Percentiles rank a stretch among this genome's conserved stretches.
phyloP scores from a whole-genome alignment of 2,113 vertebrate genomes.

The Caranx ignobilis region DNA sequence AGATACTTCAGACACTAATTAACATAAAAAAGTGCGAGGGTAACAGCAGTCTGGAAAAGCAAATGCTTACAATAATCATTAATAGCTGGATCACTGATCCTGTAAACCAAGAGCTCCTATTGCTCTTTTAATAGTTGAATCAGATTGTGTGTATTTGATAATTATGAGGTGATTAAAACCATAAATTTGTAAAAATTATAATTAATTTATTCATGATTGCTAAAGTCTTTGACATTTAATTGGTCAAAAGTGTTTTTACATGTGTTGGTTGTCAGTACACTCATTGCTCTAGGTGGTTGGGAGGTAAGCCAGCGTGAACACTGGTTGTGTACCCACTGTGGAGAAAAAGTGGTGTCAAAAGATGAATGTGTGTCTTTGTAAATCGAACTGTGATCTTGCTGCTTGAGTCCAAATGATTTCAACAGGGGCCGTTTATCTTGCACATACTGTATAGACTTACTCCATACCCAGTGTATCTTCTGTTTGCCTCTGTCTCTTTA shows the following conservation, averaged over 20 bases:
- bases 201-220: neutral
- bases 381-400: neutral
- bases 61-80: neutral
- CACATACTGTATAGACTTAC: neutral
- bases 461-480: neutral
- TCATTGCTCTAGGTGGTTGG: neutral
- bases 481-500: constrained; percentile 2
- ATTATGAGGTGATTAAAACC: neutral
- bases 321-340: neutral
- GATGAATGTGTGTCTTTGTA: neutral
- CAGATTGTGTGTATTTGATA: neutral
- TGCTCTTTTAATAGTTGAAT: neutral
- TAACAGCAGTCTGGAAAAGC: too few relatives aligned
- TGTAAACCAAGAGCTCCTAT: neutral
- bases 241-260: neutral
- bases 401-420: neutral
- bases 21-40: neutral
- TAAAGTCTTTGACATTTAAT: neutral
- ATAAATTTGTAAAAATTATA: neutral
- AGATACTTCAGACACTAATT: neutral
- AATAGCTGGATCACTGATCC: neutral
- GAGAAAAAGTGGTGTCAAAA: neutral
- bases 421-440: neutral
- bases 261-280: neutral
- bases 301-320: neutral